These are phyloP conservation scores for Gymnoscelis rufifasciata DNA, from an alignment of 2,888 invertebrate species.

Conservation along the genomic window DNA sequence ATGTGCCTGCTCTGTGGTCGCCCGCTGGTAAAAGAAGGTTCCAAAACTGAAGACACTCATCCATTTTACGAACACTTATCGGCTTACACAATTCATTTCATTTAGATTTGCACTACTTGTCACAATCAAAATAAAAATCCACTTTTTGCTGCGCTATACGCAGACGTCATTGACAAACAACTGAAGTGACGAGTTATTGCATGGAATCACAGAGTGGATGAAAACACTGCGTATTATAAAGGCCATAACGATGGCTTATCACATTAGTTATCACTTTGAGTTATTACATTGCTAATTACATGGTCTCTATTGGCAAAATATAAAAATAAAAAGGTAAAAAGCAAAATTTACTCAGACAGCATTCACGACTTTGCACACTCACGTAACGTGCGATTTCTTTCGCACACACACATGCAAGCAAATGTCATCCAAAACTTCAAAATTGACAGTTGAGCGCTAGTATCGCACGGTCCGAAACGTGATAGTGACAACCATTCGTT, in stretches of 20 bases:
- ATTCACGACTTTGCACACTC: constrained; percentile 77
- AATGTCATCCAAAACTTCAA: constrained; percentile 34
- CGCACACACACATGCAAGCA: constrained; percentile 45
- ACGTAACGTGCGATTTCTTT: constrained; percentile 69
- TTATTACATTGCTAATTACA: constrained; percentile 67
- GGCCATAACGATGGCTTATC: constrained; percentile 68
- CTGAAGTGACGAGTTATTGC: constrained; percentile 76
- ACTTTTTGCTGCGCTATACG: constrained; percentile 78
- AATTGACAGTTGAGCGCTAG: constrained; percentile 59
- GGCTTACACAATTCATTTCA: constrained; percentile 66
- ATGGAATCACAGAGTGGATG: constrained; percentile 70
- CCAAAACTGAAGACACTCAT: constrained; percentile 70
- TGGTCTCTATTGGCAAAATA: constrained; percentile 65
- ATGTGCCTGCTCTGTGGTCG: constrained; percentile 75
- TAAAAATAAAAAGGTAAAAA: constrained; percentile 77
- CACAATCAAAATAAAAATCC: constrained; percentile 76
- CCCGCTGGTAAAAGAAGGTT: constrained; percentile 68
- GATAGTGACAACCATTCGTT: not conserved
- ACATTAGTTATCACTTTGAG: constrained; percentile 73
- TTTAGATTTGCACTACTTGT: constrained; percentile 73
- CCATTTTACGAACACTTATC: constrained; percentile 74
- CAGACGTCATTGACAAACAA: constrained; percentile 80
- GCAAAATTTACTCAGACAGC: constrained; percentile 73
- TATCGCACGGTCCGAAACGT: constrained; percentile 35
- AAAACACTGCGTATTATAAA: constrained; percentile 68